Percentiles rank a stretch among this genome's conserved stretches.
Conservation (phyloP, 1,140 invertebrate species). For the Agraylea sexmaculata region DNA sequence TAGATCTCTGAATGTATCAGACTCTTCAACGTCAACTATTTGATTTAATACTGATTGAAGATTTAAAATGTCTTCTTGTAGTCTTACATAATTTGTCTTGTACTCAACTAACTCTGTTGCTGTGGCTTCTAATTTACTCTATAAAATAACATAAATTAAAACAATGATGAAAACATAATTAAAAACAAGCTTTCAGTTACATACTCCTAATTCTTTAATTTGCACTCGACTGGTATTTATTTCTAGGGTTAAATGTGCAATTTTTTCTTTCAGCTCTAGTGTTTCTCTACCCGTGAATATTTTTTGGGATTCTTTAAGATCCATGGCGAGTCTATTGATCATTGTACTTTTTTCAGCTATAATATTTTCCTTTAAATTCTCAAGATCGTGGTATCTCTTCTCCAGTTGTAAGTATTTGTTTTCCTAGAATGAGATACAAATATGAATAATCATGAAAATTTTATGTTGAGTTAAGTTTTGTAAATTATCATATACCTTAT, state of each 20-base stretch:
- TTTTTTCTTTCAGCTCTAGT: constrained; percentile 27
- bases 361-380: constrained; percentile 39
- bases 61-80: constrained; percentile 14
- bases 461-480: no score
- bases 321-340: constrained; percentile 38
- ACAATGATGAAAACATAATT: neutral
- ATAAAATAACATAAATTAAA: constrained; percentile 13
- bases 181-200: constrained; percentile 7
- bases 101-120: constrained; percentile 33
- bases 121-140: constrained; percentile 35
- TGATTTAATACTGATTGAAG: constrained; percentile 14
- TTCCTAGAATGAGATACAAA: constrained; percentile 26
- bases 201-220: constrained; percentile 35
- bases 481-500: no score
- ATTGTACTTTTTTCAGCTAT: constrained; percentile 41
- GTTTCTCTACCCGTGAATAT: constrained; percentile 26
- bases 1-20: constrained; percentile 15
- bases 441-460: no score
- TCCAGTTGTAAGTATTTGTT: constrained; percentile 40
- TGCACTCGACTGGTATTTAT: constrained; percentile 31
- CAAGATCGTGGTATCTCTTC: constrained; percentile 38
- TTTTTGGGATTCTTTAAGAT: constrained; percentile 39
- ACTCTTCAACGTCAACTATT: constrained; percentile 12
- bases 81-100: constrained; percentile 26
- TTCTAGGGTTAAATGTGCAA: constrained; percentile 28